Evolutionary conservation across 2,797 vertebrate genomes (phyloP).

Genomic region (Botia kubotai): DNA sequence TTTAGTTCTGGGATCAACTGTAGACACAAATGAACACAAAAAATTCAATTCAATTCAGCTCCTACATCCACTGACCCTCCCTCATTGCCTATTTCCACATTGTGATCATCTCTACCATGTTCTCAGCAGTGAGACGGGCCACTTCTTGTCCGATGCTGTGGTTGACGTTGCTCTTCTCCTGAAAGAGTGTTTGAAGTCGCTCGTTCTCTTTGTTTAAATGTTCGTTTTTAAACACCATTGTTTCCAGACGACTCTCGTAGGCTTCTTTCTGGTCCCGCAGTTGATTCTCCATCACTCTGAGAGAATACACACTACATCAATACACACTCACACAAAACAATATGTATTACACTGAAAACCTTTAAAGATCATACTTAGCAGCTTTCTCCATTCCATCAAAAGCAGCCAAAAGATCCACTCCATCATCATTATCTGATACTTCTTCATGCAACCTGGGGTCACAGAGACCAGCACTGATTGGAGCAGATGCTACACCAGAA

Average conservation of each 20-base stretch:
- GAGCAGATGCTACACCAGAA: not conserved
- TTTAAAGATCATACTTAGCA: constrained; percentile 78
- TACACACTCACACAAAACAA: not conserved
- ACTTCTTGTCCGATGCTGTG: constrained; percentile 88
- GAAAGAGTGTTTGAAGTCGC: constrained; percentile 88
- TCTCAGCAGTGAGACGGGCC: constrained; percentile 87
- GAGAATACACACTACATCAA: not conserved
- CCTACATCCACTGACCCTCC: not conserved
- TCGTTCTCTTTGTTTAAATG: constrained; percentile 90
- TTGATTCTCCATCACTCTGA: constrained; percentile 87
- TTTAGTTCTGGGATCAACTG: constrained; percentile 92
- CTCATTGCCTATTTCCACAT: not conserved
- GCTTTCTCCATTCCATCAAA: constrained; percentile 91
- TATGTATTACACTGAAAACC: not conserved
- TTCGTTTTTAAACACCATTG: constrained; percentile 85
- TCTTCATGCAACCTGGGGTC: constrained; percentile 81
- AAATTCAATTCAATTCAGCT: no score
- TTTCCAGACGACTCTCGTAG: constrained; percentile 86
- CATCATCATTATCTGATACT: constrained; percentile 83
- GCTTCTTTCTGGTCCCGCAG: constrained; percentile 87
- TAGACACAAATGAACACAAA: constrained; percentile 19
- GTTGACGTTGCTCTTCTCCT: constrained; percentile 88
- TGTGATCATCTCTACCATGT: constrained; percentile 77
- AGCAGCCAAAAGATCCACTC: constrained; percentile 85
- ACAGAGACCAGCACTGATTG: constrained; percentile 46